Conservation (phyloP, 2,888 invertebrate species). For the Petrolisthes manimaculis region DNA sequence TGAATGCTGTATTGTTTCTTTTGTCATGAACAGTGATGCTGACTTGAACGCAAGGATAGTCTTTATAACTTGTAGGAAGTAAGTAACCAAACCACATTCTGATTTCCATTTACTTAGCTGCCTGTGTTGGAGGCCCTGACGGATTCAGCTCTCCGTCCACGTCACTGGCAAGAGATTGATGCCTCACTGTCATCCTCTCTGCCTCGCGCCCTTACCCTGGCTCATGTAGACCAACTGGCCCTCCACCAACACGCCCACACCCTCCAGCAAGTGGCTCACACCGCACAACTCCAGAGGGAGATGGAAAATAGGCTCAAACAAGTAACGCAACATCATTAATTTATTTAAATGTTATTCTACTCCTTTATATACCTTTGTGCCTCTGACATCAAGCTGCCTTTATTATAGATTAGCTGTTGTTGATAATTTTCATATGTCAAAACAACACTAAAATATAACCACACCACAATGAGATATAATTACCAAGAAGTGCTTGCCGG, state of each 20-base stretch:
- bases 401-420: too few species aligned
- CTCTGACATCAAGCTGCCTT: too few species aligned
- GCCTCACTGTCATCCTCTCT: slow-evolving; percentile 43
- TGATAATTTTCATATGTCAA: too few species aligned
- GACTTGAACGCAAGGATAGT: too few species aligned
- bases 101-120: slow-evolving; percentile 22
- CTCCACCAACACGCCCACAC: slow-evolving; percentile 52
- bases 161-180: slow-evolving; percentile 61
- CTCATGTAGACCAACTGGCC: slow-evolving; percentile 37
- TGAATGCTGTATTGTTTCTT: neutral
- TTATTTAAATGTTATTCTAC: too few species aligned
- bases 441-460: too few species aligned
- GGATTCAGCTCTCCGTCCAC: slow-evolving; percentile 55
- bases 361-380: too few species aligned
- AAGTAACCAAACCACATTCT: neutral
- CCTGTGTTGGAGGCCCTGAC: slow-evolving; percentile 56
- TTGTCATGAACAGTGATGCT: too few species aligned
- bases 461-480: too few species aligned
- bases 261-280: slow-evolving; percentile 54
- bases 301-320: slow-evolving; percentile 57
- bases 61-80: too few species aligned
- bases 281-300: slow-evolving; percentile 54
- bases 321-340: neutral
- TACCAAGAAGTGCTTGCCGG: too few species aligned
- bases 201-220: slow-evolving; percentile 49